Evolutionary conservation across 2,888 invertebrate genomes (phyloP).

Genomic region (Drosophila crucigera): DNA sequence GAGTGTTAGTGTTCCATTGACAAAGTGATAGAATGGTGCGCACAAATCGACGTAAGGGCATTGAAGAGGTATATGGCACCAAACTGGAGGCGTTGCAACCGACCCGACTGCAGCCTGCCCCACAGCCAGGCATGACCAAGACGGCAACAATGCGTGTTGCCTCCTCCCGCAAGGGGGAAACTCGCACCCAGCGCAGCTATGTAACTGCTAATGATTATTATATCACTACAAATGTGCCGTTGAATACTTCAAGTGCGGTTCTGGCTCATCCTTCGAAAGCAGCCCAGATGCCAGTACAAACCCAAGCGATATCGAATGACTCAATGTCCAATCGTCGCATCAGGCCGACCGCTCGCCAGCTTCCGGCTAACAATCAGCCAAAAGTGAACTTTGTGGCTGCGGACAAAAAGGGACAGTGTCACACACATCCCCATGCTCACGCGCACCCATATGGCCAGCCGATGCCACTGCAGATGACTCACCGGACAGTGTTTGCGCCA

Average conservation of each 20-base stretch:
- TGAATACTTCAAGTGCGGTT: constrained; percentile 36
- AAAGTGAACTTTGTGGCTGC: constrained; percentile 53
- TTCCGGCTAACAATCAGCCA: constrained; percentile 5
- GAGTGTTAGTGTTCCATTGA: constrained; percentile 22
- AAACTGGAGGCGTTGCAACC: constrained; percentile 66
- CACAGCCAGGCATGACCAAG: constrained; percentile 53
- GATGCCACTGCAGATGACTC: constrained; percentile 35
- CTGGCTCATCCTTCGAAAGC: constrained; percentile 23
- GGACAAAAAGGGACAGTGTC: constrained; percentile 30
- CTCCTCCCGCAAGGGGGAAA: constrained; percentile 47
- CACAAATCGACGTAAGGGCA: constrained; percentile 72
- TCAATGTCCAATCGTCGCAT: constrained; percentile 43
- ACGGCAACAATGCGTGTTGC: constrained; percentile 56
- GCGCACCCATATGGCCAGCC: constrained; percentile 33
- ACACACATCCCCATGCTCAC: constrained; percentile 33
- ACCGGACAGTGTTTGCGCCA: constrained; percentile 41
- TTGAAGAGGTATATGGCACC: constrained; percentile 81
- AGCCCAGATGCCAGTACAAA: constrained; percentile 25
- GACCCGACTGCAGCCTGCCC: constrained; percentile 47
- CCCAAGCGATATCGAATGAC: constrained; percentile 28
- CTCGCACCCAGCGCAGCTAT: constrained; percentile 66
- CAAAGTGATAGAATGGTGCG: constrained; percentile 74
- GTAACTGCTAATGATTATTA: constrained; percentile 71
- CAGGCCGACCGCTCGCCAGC: constrained; percentile 53
- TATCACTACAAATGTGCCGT: constrained; percentile 66